Base-by-base conservation (phyloP, 1,140 invertebrate species). In the Orussus abietinus region DNA sequence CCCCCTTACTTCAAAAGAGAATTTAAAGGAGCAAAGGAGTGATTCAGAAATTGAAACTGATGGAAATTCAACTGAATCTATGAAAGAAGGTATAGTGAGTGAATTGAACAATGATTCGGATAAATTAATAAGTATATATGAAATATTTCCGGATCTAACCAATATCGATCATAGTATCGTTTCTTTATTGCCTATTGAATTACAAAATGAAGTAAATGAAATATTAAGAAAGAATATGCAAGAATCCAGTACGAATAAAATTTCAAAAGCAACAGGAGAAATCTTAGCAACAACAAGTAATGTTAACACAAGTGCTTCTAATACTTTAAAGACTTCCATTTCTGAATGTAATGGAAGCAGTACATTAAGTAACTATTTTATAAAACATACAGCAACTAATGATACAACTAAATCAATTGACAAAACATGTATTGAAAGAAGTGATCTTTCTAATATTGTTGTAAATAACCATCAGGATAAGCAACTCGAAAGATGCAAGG, bases 401-500 rank as follows among this genome's bases (percentile, higher is more conserved):
- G n/a, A n/a, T n/a, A n/a, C n/a, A n/a, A n/a, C 29, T 17, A 62
- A 62, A 44, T 32, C 25, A 1, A 53, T 41, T 25, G 32, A 12
- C 5, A 30, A 12, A 15, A 14, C 9, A 2, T 39, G 33, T 1
- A 49, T 34, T 9, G 17, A 13, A 22, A 50, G 46, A 11, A 47
- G 15, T 12, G 42, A 17, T 4, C 60, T 50, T 32, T 34, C 48
- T n/a, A 62, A 63, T 42, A 52, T 43, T 9, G 40, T 39, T 17
- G 15, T 38, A 1, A 32, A 14, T 40, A 33, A 34, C 5, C 22
- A 49, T 18, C 4, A 5, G 4, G 26, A 49, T 4, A 14, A 38
- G 2, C 48, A 45, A 25, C 61, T 72, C 26, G 65, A 79, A 53
- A 66, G 69, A 31, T 88, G 85, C 60, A 5, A 59, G 2, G 75